Conservation (phyloP, 1,140 invertebrate genomes). For the Papilio aristodemus region DNA sequence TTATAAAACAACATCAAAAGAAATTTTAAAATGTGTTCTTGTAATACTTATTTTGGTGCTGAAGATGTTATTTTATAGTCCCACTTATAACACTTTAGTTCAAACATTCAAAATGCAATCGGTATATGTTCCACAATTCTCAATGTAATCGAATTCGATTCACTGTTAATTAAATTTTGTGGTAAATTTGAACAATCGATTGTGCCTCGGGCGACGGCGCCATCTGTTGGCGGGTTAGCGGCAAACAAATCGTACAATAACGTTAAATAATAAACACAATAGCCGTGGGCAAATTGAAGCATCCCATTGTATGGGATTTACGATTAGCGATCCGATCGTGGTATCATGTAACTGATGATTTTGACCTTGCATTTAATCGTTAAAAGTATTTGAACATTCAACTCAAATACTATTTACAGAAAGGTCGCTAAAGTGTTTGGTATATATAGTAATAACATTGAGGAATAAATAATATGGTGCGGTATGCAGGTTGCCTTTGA, state of each 20-base stretch:
- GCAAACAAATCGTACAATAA: constrained; percentile 39
- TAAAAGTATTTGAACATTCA: not conserved
- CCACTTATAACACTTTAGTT: constrained; percentile 10
- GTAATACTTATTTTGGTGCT: not conserved
- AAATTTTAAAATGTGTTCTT: not conserved
- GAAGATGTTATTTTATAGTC: constrained; percentile 6
- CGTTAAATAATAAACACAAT: constrained; percentile 47
- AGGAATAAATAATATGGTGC: too few species aligned
- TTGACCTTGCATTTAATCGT: constrained; percentile 23
- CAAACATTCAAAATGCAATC: constrained; percentile 20
- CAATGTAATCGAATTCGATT: constrained; percentile 43
- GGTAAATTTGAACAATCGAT: constrained; percentile 46
- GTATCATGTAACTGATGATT: not conserved
- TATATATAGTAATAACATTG: too few species aligned
- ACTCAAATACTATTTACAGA: not conserved
- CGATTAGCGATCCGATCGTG: constrained; percentile 39
- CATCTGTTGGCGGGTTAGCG: constrained; percentile 51
- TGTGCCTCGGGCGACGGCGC: constrained; percentile 52
- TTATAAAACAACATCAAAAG: not conserved
- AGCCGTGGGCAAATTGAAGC: constrained; percentile 43
- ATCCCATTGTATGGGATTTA: constrained; percentile 39
- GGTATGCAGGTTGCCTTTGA: too few species aligned
- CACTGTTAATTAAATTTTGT: constrained; percentile 62
- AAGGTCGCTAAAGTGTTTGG: too few species aligned
- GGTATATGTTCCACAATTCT: constrained; percentile 20